Conservation (phyloP, 2,113 vertebrate genomes). For the Lamprotornis superbus region DNA sequence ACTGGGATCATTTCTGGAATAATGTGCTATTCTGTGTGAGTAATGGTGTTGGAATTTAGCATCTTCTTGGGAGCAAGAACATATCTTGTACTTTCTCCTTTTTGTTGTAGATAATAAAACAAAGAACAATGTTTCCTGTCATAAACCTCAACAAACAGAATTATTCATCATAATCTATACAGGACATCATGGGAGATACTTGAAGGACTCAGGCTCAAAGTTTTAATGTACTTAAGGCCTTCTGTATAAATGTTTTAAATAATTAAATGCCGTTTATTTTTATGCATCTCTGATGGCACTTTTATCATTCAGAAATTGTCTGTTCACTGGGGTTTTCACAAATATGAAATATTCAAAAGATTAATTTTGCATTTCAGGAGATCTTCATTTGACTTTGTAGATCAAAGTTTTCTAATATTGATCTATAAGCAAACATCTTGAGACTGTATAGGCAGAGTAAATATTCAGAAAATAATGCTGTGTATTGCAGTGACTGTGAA, state of each 20-base stretch:
- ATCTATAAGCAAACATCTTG: constrained; percentile 28
- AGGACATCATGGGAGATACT: background rate
- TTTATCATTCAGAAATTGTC: constrained; percentile 8
- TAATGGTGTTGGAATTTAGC: constrained; percentile 15
- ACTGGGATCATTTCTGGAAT: background rate
- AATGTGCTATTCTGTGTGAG: background rate
- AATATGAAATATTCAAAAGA: constrained; percentile 43
- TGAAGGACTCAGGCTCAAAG: background rate
- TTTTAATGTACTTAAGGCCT: background rate
- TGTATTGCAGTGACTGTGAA: background rate
- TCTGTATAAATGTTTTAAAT: constrained; percentile 9
- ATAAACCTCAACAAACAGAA: background rate
- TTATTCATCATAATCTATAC: background rate
- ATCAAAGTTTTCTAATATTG: background rate
- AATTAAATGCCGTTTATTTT: constrained; percentile 32
- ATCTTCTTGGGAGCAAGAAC: background rate
- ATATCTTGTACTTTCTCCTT: background rate
- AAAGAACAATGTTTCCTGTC: background rate
- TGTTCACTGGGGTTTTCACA: background rate
- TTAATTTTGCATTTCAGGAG: background rate
- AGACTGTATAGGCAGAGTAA: background rate
- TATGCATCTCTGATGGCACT: background rate
- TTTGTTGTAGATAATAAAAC: background rate
- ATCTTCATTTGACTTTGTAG: constrained; percentile 10
- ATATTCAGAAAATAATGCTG: constrained; percentile 12